A percentile compares a stretch with the other conserved stretches of the same genome.
Evolutionary conservation across 2,888 invertebrate species (phyloP).

Genomic region (Habroteleia sp.): DNA sequence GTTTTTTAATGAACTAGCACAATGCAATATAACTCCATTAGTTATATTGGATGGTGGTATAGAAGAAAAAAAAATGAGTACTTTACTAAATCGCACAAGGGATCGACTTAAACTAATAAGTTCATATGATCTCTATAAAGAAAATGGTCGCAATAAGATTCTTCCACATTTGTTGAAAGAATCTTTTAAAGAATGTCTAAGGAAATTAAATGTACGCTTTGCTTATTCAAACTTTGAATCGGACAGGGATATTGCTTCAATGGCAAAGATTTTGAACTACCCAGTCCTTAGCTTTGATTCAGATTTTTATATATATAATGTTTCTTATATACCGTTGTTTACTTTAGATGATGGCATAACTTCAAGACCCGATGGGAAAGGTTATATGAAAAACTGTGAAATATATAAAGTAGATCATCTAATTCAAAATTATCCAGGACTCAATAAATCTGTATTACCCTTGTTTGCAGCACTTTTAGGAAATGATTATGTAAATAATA

Average conservation of each 20-base stretch:
- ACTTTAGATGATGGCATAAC: conserved; percentile 83
- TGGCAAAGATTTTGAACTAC: conserved; percentile 89
- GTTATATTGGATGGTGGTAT: conserved; percentile 92
- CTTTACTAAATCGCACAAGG: conserved; percentile 83
- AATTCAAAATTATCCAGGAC: conserved; percentile 84
- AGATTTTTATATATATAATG: conserved; percentile 95
- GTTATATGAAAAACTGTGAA: conserved; percentile 84
- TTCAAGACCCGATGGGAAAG: conserved; percentile 66
- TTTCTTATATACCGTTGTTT: conserved; percentile 89
- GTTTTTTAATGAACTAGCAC: conserved; percentile 87
- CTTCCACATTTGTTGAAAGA: conserved; percentile 89
- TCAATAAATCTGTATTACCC: conserved; percentile 87
- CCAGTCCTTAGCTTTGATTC: conserved; percentile 96
- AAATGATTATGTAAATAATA: conserved; percentile 91
- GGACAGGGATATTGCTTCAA: conserved; percentile 91
- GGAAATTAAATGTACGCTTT: conserved; percentile 85
- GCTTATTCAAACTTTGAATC: conserved; percentile 93
- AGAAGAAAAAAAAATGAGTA: conserved; percentile 87
- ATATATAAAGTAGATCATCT: conserved; percentile 88
- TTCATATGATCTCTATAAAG: conserved; percentile 82
- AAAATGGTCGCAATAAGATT: conserved; percentile 82
- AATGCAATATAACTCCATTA: conserved; percentile 87
- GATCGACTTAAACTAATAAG: conserved; percentile 84
- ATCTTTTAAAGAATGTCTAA: conserved; percentile 87
- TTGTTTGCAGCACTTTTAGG: conserved; percentile 92